Base-by-base conservation (phyloP, 1,140 invertebrate species). In the Pogonognathellus flavescens region DNA sequence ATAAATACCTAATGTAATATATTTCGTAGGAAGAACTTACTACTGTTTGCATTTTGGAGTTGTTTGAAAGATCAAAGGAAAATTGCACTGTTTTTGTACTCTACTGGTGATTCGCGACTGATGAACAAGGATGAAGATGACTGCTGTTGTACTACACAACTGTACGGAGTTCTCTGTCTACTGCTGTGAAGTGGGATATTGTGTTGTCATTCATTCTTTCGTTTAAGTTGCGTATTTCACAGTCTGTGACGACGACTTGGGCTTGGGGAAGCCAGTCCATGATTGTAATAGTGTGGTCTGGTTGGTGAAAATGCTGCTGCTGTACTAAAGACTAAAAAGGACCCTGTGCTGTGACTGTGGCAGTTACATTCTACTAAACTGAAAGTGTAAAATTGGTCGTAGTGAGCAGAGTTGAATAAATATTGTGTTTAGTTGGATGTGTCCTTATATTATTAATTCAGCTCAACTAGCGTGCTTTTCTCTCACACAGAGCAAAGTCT, bases 51-150 rank as follows among this genome's bases (percentile, higher is more conserved):
- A 76, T 76, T 76, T 41, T 76, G 70, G 70, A 76, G 31, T 76
- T 76, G 70, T 76, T 76, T 76, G 70, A 76, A 76, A 76, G 70
- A 76, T 76, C 70, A 76, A 76, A 76, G 70, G 70, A 50, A 76
- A 76, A 31, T 50, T 8, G 62, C 62, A 66, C 62, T 66, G 62
- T 66, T 66, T 66, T 66, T 66, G 62, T 66, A 66, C 62, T 66
- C 62, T 20, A 66, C 62, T 66, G 62, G 62, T 66, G 62, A 66
- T 25, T 66, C 25, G 62, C 11, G 53, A 55, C 53, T 66, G 62
- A 66, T 66, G 62, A 66, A 25, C 13, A 22, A 13, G 25, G 22
- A 25, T 25, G 22, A 22, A 66, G 20, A 66, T 66, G 25, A 66
- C 20, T 66, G 14, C 22, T 25, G 25, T 66, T 25, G 10, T 22